Conservation (phyloP, 2,113 vertebrate genomes). For the Callithrix jacchus region DNA sequence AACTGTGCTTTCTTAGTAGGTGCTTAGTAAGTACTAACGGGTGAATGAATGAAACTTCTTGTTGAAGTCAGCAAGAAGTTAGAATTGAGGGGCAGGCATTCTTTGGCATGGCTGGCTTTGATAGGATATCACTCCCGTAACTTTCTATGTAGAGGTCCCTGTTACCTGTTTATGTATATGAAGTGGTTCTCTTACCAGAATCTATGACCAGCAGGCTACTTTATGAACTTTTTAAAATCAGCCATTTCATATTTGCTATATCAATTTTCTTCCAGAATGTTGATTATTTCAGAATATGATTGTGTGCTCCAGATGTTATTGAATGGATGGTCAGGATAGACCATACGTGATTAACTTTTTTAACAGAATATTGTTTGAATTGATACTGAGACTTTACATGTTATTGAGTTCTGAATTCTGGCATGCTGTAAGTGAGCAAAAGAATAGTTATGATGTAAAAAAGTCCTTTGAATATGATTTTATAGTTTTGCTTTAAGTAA, state of each 20-base stretch:
- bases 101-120: neutral
- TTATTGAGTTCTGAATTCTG: neutral
- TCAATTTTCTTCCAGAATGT: neutral
- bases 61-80: neutral
- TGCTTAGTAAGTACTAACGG: no score
- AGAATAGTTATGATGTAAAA: neutral
- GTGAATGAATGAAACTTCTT: neutral
- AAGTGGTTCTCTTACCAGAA: neutral
- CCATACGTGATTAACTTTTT: neutral
- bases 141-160: neutral
- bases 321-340: neutral
- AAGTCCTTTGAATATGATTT: neutral
- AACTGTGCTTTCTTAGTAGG: neutral
- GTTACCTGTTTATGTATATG: no score
- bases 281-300: neutral
- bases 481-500: neutral
- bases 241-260: neutral
- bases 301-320: neutral
- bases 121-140: no score
- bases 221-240: neutral
- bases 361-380: neutral
- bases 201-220: neutral
- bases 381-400: neutral
- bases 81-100: neutral
- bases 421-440: neutral